These are phyloP conservation scores for Mastigias papua DNA, from an alignment of 30 jellyfish, hydroid and myxozoan species.

Conservation along the genomic window DNA sequence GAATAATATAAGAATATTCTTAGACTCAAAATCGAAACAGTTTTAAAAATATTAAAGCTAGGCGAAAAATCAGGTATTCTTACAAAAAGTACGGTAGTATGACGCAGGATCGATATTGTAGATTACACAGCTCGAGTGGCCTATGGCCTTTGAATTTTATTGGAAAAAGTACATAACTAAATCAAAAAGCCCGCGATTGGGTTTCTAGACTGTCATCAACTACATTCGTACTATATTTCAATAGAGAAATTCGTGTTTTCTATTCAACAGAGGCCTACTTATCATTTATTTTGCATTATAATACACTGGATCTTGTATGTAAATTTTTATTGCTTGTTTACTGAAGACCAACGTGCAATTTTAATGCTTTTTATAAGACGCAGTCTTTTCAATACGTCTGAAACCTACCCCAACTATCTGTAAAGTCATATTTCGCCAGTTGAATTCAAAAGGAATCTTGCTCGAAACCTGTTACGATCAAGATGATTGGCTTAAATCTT, in stretches of 20 bases:
- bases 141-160: no score
- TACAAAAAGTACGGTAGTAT: no score
- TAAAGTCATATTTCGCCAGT: conserved; percentile 7
- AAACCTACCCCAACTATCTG: neutral
- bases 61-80: no score
- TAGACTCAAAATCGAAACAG: no score
- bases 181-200: neutral
- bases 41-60: no score
- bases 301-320: neutral
- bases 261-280: neutral
- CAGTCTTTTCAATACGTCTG: neutral
- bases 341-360: neutral
- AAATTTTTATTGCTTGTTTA: neutral
- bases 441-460: conserved; percentile 10
- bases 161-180: no score
- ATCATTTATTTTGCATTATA: neutral
- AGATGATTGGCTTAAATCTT: neutral
- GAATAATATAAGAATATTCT: no score
- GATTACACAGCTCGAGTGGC: no score
- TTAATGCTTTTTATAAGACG: neutral
- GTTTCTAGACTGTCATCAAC: neutral
- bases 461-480: conserved; percentile 46
- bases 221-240: neutral
- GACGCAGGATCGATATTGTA: no score
- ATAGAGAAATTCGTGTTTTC: neutral